These are phyloP conservation scores for Rhodeus uyekii DNA, from an alignment of 2,797 vertebrate species.

Conservation along the genomic window DNA sequence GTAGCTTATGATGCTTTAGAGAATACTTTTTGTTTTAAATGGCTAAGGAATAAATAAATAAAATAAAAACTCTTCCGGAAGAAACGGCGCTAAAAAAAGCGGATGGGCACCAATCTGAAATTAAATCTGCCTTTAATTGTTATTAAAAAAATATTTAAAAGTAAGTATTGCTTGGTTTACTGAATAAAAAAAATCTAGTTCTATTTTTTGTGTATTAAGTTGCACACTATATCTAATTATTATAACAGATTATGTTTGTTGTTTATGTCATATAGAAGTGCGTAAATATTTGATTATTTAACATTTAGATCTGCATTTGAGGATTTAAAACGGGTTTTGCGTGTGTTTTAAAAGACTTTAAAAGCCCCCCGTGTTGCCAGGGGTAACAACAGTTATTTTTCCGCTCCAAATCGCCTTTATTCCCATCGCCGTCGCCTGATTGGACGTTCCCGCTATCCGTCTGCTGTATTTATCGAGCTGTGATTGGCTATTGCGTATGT, in stretches of 20 bases:
- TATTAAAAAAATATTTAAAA: neutral
- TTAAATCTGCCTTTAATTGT: neutral
- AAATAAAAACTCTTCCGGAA: too few relatives aligned
- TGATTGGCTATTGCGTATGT: constrained; percentile 5
- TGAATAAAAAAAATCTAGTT: neutral
- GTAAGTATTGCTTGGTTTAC: neutral
- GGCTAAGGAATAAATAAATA: neutral
- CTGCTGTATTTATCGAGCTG: neutral
- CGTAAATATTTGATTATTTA: neutral
- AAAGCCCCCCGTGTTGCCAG: constrained; percentile 29
- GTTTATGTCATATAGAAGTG: neutral
- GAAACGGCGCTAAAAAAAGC: too few relatives aligned
- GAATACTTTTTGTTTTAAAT: neutral
- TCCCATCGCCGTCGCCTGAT: neutral
- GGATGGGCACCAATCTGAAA: too few relatives aligned
- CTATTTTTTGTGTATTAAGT: neutral
- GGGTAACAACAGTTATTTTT: constrained; percentile 45
- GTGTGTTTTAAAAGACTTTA: neutral
- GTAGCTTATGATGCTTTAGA: neutral
- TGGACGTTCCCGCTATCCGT: neutral
- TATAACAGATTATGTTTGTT: neutral
- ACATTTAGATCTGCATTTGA: neutral
- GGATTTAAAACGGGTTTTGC: neutral
- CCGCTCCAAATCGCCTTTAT: constrained; percentile 43
- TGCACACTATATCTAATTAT: neutral